phyloP scores from a whole-genome alignment of 2,113 vertebrate genomes.

The Strigops habroptila region DNA sequence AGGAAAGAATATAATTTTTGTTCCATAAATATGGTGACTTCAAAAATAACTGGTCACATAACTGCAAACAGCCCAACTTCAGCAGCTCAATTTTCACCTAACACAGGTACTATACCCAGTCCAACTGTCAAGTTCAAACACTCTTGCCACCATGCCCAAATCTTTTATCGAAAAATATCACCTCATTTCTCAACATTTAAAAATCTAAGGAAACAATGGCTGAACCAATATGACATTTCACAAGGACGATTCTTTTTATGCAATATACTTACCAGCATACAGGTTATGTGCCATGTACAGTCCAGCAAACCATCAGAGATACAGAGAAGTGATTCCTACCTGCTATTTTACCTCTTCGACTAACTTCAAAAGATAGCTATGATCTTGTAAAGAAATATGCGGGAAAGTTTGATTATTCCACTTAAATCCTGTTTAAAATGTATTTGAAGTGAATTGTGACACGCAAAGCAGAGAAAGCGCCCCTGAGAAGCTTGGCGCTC shows the following conservation, averaged over 20 bases:
- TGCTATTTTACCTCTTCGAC: background rate
- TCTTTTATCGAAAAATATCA: background rate
- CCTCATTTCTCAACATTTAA: background rate
- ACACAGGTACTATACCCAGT: background rate
- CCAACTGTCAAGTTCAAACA: background rate
- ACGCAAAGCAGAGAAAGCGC: accelerated
- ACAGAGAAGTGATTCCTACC: background rate
- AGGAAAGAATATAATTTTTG: background rate
- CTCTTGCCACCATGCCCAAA: background rate
- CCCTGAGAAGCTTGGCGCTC: background rate
- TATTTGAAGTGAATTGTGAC: background rate
- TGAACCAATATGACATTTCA: background rate
- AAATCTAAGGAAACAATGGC: background rate
- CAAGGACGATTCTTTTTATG: background rate
- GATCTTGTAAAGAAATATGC: background rate
- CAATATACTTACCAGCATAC: background rate
- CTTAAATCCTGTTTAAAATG: background rate
- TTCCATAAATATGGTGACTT: background rate
- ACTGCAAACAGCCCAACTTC: background rate
- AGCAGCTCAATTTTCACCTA: background rate
- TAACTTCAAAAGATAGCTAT: background rate
- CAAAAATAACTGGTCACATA: background rate
- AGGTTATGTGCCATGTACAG: accelerated
- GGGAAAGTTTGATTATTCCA: background rate
- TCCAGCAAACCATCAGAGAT: background rate